Percentiles rank a stretch among this genome's conserved stretches.
phyloP scores from a whole-genome alignment of 2,113 vertebrate species.

The Ptychochromis oligacanthus region DNA sequence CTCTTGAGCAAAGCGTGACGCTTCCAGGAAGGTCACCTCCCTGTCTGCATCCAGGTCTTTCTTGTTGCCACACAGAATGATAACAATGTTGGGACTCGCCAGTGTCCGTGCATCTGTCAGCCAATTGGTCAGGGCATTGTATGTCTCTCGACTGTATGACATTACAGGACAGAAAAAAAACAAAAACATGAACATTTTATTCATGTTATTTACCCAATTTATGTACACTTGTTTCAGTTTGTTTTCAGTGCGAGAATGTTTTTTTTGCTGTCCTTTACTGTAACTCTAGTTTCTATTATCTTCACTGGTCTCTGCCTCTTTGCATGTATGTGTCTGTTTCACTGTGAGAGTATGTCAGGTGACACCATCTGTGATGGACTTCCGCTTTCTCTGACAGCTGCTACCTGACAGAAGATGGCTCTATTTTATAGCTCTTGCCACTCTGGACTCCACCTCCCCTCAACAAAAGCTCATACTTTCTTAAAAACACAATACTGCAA shows the following conservation, averaged over 20 bases:
- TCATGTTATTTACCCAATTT: not conserved
- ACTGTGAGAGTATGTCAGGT: not conserved
- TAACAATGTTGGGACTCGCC: slow-evolving; percentile 92
- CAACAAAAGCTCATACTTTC: not conserved
- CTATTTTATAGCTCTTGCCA: slow-evolving; percentile 61
- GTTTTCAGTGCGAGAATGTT: not conserved
- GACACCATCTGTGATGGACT: slow-evolving; percentile 52
- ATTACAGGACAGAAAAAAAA: not conserved
- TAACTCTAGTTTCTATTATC: not conserved
- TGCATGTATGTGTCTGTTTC: not conserved
- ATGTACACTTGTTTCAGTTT: not conserved
- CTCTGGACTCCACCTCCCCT: slow-evolving; percentile 24
- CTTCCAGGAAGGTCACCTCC: slow-evolving; percentile 93
- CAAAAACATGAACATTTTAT: not conserved
- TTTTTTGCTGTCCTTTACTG: too few relatives aligned
- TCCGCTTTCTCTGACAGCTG: slow-evolving; percentile 14
- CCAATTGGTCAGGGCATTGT: slow-evolving; percentile 92
- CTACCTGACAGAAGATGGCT: slow-evolving; percentile 37
- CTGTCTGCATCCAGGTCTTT: slow-evolving; percentile 92
- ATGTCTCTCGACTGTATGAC: slow-evolving; percentile 86
- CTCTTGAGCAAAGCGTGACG: slow-evolving; percentile 92
- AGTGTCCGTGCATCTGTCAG: slow-evolving; percentile 90
- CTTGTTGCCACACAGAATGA: slow-evolving; percentile 94
- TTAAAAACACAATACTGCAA: slow-evolving; percentile 39
- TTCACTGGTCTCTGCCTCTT: not conserved